phyloP scores from a whole-genome alignment of 2,113 vertebrate species.

The Candoia aspera region DNA sequence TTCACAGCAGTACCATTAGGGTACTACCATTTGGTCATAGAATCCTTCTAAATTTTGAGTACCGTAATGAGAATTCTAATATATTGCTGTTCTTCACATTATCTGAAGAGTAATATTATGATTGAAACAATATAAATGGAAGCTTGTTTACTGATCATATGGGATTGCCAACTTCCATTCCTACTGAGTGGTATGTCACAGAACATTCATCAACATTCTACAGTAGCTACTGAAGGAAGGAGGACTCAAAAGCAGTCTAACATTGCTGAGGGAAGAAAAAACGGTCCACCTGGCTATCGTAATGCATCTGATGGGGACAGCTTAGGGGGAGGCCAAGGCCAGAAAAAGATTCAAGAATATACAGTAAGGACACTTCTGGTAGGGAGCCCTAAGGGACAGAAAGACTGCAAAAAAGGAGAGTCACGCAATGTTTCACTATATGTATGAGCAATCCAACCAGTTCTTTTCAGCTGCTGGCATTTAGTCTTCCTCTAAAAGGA shows the following conservation, averaged over 20 bases:
- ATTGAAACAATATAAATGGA: background rate
- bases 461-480: background rate
- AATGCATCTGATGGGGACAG: background rate
- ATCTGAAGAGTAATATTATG: background rate
- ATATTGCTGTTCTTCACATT: background rate
- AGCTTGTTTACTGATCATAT: background rate
- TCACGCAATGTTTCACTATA: background rate
- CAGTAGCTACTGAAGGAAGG: background rate
- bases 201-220: background rate
- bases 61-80: background rate
- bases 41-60: background rate
- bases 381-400: background rate
- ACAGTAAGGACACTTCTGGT: background rate
- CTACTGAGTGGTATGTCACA: background rate
- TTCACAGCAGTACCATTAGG: background rate
- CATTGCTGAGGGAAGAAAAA: background rate
- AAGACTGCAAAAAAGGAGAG: background rate
- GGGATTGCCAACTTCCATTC: background rate
- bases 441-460: background rate
- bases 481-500: background rate
- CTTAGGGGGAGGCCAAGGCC: background rate
- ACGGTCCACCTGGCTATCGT: background rate
- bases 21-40: background rate
- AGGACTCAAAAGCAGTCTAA: background rate
- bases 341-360: background rate